Base-by-base conservation (phyloP, 2,113 vertebrate species). In the Polyodon spathula region DNA sequence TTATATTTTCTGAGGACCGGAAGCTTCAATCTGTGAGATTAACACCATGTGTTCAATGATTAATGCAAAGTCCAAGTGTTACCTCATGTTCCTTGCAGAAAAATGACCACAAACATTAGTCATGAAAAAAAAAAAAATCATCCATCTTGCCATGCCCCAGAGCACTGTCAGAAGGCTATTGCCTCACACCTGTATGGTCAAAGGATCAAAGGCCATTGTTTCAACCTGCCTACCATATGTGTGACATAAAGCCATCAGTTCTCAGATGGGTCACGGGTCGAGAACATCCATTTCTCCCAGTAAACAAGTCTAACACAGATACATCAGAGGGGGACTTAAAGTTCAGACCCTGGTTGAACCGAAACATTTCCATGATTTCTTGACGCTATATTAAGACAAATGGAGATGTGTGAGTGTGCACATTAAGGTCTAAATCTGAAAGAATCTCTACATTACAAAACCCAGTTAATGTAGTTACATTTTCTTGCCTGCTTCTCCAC, bases 171-270 rank as follows among this genome's bases (percentile, higher is more conserved):
- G 12, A n/a, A 68, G 64, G 64, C 55, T 65, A 2, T 56, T 73
- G 60, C 67, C 53, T 80, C 12, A 8, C 12, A 1, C 55, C 58
- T 71, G 52, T 71, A 62, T 70, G 69, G 53, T 70, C 53, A 60
- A 68, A 75, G 54, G 67, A 68, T 50, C 3, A 4, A 62, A 75
- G 54, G 48, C 67, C 64, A 2, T 44, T 27, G 15, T 46, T 42
- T 69, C 56, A 68, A 63, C 9, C 4, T 0, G 61, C 61, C 46
- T 12, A 50, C 60, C 68, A 71, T 56, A 63, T 75, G 68, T 59
- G 37, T 6, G 48, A 53, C 59, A 67, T 43, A 41, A 38, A 14
- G 38, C 8, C 56, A 46, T 15, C 0, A 0, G 38, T 71, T 67
- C 54, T 63, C 60, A 64, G 41, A 5, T 41, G 66, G 46, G 46